Base-by-base conservation (phyloP, 2,113 vertebrate species). In the Pelecanus crispus region DNA sequence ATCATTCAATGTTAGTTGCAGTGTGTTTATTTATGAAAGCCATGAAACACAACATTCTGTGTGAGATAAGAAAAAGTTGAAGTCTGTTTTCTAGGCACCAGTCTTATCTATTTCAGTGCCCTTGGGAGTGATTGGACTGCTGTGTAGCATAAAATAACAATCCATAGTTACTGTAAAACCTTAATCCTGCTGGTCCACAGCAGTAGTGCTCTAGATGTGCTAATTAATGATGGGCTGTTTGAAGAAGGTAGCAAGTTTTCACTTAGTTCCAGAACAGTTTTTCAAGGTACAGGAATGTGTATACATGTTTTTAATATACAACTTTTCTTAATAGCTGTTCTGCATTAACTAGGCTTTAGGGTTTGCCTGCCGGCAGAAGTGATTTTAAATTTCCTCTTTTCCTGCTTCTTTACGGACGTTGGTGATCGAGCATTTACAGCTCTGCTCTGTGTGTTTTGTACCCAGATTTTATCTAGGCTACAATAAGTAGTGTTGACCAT, bases 91-190 rank as follows among this genome's bases (percentile, higher is more conserved):
- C 34, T 52, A n/a, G 56, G 44, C 86, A 65, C 9, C 11, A 26
- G 36, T 13, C 34, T 56, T 67, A 25, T 31, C 80, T 86, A 5
- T 88, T 78, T 83, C 68, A 52, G 40, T 62, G 49, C 79, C 66
- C n/a, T 61, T 66, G 86, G 80, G 94, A 95, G 85, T 89, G 94
- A 94, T 89, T 96, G 92, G 94, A 90, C 61, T 94, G 91, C 84
- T 81, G 1, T 25, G 68, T 83, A 88, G 80, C 83, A 7, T n/a
- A 78, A 66, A 77, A 67, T 90, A 94, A 92, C 79, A 50, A 52
- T 28, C 77, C 68, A 11, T 68, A 92, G 74, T 91, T 75, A 55
- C 44, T n/a, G 67, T 19, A 75, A 72, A 66, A 31, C 59, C 44
- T 45, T 92, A 72, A 81, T 94, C 70, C 55, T 50, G 13, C 73